phyloP scores from a whole-genome alignment of 2,113 vertebrate genomes.

The Progne subis region DNA sequence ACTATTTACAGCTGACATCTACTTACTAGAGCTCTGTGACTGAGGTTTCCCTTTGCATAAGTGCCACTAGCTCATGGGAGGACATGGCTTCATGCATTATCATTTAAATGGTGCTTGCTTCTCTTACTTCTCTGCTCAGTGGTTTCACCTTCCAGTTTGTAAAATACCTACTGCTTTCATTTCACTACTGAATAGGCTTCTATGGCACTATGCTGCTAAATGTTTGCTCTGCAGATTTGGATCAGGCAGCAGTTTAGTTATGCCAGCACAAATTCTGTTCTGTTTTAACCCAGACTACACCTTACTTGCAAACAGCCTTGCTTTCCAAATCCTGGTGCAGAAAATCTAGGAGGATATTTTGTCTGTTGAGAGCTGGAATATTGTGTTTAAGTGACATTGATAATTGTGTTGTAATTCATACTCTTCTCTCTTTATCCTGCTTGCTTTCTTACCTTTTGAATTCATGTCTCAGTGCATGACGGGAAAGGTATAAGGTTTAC shows the following conservation, averaged over 20 bases:
- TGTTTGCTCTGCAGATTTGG: not conserved
- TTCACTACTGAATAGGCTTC: not conserved
- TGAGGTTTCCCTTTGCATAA: not conserved
- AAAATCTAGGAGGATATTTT: not conserved
- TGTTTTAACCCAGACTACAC: not conserved
- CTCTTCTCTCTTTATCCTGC: conserved; percentile 77
- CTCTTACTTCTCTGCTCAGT: not conserved
- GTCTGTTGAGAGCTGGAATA: not conserved
- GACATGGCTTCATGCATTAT: not conserved
- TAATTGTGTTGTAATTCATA: conserved; percentile 47
- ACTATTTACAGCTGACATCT: not conserved
- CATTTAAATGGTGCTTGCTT: not conserved
- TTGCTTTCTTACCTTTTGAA: conserved; percentile 81
- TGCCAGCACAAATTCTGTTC: not conserved
- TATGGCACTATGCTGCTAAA: not conserved
- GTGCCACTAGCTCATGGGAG: not conserved
- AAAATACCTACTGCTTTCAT: not conserved
- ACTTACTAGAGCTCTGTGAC: not conserved
- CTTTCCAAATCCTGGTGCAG: not conserved
- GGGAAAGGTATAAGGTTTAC: conserved; percentile 97
- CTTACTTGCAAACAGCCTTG: not conserved
- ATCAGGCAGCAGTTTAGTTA: not conserved
- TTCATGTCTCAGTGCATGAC: conserved; percentile 89
- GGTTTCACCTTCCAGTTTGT: not conserved
- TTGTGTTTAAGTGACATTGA: not conserved